Conservation (phyloP, 2,113 vertebrate genomes). For the Plotosus lineatus region DNA sequence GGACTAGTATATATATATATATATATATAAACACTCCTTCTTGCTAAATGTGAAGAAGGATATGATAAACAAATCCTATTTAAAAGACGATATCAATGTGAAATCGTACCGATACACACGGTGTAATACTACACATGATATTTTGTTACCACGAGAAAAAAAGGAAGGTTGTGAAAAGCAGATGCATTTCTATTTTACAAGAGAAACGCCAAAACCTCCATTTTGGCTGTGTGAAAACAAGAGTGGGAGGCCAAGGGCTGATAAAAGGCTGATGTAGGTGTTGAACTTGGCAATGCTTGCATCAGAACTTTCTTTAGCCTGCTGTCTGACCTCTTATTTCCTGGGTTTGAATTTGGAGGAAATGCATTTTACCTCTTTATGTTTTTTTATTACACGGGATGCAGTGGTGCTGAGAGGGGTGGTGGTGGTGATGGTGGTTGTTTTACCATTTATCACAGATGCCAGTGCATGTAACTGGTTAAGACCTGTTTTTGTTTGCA, state of each 20-base stretch:
- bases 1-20: too few relatives aligned
- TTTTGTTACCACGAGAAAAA: background rate
- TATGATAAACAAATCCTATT: background rate
- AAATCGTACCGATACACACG: background rate
- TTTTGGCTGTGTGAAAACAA: background rate
- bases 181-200: background rate
- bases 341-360: constrained; percentile 18
- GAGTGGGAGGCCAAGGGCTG: background rate
- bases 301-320: constrained; percentile 16
- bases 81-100: background rate
- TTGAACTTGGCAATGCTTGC: background rate
- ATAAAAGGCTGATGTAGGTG: background rate
- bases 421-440: too few relatives aligned
- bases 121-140: background rate
- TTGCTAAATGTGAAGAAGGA: background rate
- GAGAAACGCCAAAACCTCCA: background rate
- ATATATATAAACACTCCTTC: too few relatives aligned
- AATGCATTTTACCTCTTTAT: background rate
- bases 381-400: background rate
- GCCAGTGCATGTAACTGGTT: constrained; percentile 1
- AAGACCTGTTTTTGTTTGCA: constrained; percentile 15
- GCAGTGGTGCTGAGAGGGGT: too few relatives aligned
- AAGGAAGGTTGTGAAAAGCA: background rate
- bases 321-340: constrained; percentile 38
- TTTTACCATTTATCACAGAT: constrained; percentile 16